phyloP scores from a whole-genome alignment of 2,113 vertebrate species.

The Channa maculata region DNA sequence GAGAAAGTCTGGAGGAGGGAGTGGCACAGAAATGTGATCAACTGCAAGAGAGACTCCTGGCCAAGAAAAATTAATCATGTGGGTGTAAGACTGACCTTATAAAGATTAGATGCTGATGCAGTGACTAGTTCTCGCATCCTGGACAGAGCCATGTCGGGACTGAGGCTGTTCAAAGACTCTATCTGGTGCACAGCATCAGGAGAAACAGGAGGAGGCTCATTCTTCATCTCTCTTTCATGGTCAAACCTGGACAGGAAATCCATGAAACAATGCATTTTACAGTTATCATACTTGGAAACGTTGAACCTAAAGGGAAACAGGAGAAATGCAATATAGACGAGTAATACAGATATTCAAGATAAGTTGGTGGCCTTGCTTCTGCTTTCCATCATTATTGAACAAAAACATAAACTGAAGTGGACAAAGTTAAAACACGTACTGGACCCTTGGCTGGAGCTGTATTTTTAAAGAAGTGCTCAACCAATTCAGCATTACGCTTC shows the following conservation, averaged over 20 bases:
- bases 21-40: not conserved
- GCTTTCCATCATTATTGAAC: too few relatives aligned
- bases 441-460: too few relatives aligned
- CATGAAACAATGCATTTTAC: slow-evolving; percentile 72
- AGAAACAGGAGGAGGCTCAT: slow-evolving; percentile 22
- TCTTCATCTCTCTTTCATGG: slow-evolving; percentile 31
- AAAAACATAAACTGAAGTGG: too few relatives aligned
- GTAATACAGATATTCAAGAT: not conserved
- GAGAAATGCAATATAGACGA: not conserved
- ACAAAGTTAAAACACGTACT: not conserved
- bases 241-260: slow-evolving; percentile 80
- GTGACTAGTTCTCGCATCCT: slow-evolving; percentile 68
- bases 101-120: slow-evolving; percentile 52
- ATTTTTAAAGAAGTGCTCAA: too few relatives aligned
- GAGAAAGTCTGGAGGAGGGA: slow-evolving; percentile 74
- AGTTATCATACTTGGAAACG: slow-evolving; percentile 43
- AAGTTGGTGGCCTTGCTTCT: too few relatives aligned
- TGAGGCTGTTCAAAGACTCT: slow-evolving; percentile 63
- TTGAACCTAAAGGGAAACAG: not conserved
- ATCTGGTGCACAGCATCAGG: slow-evolving; percentile 38
- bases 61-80: not conserved
- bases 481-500: too few relatives aligned
- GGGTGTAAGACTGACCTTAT: slow-evolving; percentile 58
- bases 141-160: slow-evolving; percentile 60
- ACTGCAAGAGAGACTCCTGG: not conserved